A percentile compares a stretch with the other conserved stretches of the same genome.
These are phyloP conservation scores for Chaetodon trifascialis DNA, from an alignment of 2,113 vertebrate species.

Conservation along the genomic window DNA sequence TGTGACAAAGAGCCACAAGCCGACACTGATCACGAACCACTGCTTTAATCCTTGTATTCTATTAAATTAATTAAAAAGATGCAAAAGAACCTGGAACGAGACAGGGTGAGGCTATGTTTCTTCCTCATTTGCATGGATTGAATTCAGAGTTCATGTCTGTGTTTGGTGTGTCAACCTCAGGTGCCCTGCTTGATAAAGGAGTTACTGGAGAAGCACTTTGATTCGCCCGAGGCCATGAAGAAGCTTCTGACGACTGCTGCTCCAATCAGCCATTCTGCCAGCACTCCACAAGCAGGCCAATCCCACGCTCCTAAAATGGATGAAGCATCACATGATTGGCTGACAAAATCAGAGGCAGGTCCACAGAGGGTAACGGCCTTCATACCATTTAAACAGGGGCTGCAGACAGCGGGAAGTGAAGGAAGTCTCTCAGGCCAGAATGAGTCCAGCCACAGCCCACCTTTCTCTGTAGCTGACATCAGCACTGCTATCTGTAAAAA, in stretches of 20 bases:
- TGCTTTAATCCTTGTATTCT: not conserved
- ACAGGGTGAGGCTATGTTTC: not conserved
- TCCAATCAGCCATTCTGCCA: conserved; percentile 14
- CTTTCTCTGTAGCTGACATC: conserved; percentile 69
- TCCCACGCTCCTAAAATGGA: conserved; percentile 47
- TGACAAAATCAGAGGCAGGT: conserved; percentile 57
- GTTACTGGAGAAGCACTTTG: conserved; percentile 76
- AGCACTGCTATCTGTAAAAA: conserved; percentile 71
- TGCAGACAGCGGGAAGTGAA: conserved; percentile 31
- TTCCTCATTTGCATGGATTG: not conserved
- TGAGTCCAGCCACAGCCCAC: conserved; percentile 43
- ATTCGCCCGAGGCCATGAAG: conserved; percentile 63
- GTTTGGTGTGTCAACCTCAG: conserved; percentile 58
- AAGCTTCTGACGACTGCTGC: conserved; percentile 45
- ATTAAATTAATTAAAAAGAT: not conserved
- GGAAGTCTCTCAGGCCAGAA: conserved; percentile 7
- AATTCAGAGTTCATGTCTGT: not conserved
- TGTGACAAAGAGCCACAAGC: not conserved
- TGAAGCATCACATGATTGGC: conserved; percentile 60
- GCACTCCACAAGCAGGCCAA: conserved; percentile 40
- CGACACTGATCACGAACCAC: not conserved
- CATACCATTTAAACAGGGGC: conserved; percentile 71
- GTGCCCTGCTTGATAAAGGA: conserved; percentile 80
- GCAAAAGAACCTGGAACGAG: not conserved
- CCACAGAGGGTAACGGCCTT: conserved; percentile 75